Percentiles rank a stretch among this genome's conserved stretches.
phyloP scores from a whole-genome alignment of 2,888 invertebrate genomes.

The Microplitis deprimator region DNA sequence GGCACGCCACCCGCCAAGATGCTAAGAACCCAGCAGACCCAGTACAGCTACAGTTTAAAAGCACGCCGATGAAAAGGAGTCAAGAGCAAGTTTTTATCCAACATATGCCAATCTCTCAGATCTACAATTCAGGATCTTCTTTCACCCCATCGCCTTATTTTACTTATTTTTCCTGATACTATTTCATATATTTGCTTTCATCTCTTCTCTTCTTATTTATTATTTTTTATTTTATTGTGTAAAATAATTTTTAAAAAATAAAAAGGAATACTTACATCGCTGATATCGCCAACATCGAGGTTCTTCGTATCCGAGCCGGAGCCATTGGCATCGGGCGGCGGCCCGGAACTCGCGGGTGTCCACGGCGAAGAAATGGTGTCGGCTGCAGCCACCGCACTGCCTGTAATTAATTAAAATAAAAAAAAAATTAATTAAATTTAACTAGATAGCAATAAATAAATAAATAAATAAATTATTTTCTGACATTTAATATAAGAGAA shows the following conservation, averaged over 20 bases:
- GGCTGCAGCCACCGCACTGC: conserved; percentile 82
- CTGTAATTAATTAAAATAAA: conserved; percentile 69
- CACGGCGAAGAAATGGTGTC: conserved; percentile 98
- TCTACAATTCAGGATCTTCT: conserved; percentile 20
- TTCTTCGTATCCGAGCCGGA: conserved; percentile 92
- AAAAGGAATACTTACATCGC: conserved; percentile 78
- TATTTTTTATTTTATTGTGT: not conserved
- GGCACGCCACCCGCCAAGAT: conserved; percentile 52
- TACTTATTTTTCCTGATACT: conserved; percentile 37
- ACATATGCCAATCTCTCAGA: conserved; percentile 53
- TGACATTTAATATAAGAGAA: not conserved
- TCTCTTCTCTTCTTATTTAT: not conserved
- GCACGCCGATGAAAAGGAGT: conserved; percentile 33
- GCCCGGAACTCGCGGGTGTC: conserved; percentile 90
- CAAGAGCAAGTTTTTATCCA: conserved; percentile 48
- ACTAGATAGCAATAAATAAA: not conserved
- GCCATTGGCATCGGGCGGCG: conserved; percentile 92
- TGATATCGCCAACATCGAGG: conserved; percentile 93
- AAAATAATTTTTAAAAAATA: not conserved
- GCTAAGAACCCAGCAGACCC: conserved; percentile 19
- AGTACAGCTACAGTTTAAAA: conserved; percentile 37
- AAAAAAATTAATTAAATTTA: conserved; percentile 26
- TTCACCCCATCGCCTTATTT: conserved; percentile 31
- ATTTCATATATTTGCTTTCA: conserved; percentile 31
- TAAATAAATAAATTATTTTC: conserved; percentile 1